Base-by-base conservation (phyloP, 2,797 vertebrate species). In the Phyllotis vaccarum region DNA sequence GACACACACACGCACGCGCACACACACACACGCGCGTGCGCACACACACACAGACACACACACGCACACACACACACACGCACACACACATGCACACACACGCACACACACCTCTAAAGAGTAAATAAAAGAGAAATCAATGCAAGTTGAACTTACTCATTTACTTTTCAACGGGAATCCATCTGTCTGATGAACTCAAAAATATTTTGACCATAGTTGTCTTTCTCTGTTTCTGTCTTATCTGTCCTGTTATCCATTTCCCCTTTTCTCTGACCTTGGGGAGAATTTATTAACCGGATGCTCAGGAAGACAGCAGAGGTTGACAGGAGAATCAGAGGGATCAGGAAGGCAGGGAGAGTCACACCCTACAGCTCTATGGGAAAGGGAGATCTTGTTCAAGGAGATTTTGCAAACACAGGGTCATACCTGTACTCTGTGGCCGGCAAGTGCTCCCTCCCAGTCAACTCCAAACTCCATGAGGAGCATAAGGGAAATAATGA, bases 401-500 rank as follows among this genome's bases (percentile, higher is more conserved):
- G 68, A 64, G 62, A 58, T 4, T 3, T 34, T 19, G 58, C 37
- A 58, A 83, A 56, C 40, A 9, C n/a, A 80, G 91, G 81, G 78
- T 75, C 54, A 95, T 37, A 87, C 29, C 85, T 94, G 29, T 49
- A 37, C 76, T 78, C 80, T 58, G 88, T 62, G 80, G 70, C 34
- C 74, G 83, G 86, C 54, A 66, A 79, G 40, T 70, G 66, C 74
- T 86, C 21, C 5, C 49, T 95, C 89, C 43, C 49, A 22, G 5
- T 80, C 54, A 95, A 81, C 92, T 91, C 60, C 80, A 91, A 81
- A 58, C n/a, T 66, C 78, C 60, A 37, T 0, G 78, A 95, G 90
- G 90, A 75, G 34, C 52, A 52, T n/a, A 64, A 78, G 49, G 82
- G 79, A 93, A 95, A 87, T 70, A 95, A 95, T 76, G 83, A 85